Evolutionary conservation across 2,888 invertebrate genomes (phyloP), one percentile per base, ranked within the genome.

Genomic region (Euplagia quadripunctaria): DNA sequence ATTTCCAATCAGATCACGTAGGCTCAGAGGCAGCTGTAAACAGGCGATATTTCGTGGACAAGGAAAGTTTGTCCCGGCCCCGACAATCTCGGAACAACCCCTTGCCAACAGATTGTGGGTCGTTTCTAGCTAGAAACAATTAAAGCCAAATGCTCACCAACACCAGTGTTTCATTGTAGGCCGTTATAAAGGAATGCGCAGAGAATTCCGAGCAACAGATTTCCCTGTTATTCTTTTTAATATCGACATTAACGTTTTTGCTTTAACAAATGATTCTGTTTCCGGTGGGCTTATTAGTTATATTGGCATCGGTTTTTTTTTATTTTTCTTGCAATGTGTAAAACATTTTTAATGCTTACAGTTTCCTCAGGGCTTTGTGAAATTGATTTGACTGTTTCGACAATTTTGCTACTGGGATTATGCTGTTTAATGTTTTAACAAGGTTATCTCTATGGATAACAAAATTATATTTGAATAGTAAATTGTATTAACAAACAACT

Each of bases 1-100:
- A 89, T 91, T 89, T 82, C 78, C 86, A 90, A 89, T 87, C 90
- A 75, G 81, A 81, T 86, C 92, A 92, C 91, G 91, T 91, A 87
- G 81, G 81, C 80, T 80, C 76, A 79, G 83, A 84, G 83, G 82
- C 84, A 87, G 86, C 87, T 84, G 88, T 86, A 88, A 90, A 89
- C 89, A 88, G 82, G 84, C 86, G 87, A 88, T 89, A 89, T 91
- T 91, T 90, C 83, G 86, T 83, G 85, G 88, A 90, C 87, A 88
- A 88, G 85, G 83, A 88, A 91, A 92, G 86, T 91, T 92, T 81
- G 82, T 79, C 76, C 79, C 74, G 66, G 78, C 77, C 79, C 80
- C 63, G 70, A 79, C 76, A 79, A 82, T 75, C 72, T 70, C 64
- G 65, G 68, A 70, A 75, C 66, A 31, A 80, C 71, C 61, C 77